Evolutionary conservation across 2,797 vertebrate genomes (phyloP).

Genomic region (Argentina silus): DNA sequence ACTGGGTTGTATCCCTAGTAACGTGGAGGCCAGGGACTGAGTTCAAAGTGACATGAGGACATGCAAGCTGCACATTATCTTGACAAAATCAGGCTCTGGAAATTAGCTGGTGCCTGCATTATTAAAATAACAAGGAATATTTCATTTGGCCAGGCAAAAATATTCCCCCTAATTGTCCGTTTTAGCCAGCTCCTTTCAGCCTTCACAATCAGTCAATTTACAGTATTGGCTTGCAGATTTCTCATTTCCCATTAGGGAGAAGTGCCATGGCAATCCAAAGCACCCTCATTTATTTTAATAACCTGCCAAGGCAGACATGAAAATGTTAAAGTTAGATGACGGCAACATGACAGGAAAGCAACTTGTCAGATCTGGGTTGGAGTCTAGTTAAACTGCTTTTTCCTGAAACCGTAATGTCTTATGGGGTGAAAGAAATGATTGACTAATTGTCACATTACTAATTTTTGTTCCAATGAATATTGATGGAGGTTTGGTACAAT

Average conservation of each 20-base stretch:
- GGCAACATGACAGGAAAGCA: slow-evolving; percentile 90
- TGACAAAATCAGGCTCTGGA: slow-evolving; percentile 92
- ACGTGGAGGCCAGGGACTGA: slow-evolving; percentile 72
- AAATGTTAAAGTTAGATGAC: slow-evolving; percentile 93
- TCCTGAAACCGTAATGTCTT: slow-evolving; percentile 68
- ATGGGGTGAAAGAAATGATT: slow-evolving; percentile 62
- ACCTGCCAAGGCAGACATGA: slow-evolving; percentile 97
- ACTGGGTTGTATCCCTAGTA: slow-evolving; percentile 49
- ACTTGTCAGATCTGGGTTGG: slow-evolving; percentile 90
- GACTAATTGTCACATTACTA: slow-evolving; percentile 87
- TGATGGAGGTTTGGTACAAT: slow-evolving; percentile 61
- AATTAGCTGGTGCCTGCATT: slow-evolving; percentile 95
- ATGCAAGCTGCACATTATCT: slow-evolving; percentile 91
- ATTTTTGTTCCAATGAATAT: slow-evolving; percentile 84
- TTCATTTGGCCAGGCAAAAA: slow-evolving; percentile 90
- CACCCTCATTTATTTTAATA: slow-evolving; percentile 99
- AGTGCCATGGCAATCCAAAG: slow-evolving; percentile 83
- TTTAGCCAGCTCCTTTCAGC: slow-evolving; percentile 92
- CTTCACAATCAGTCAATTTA: slow-evolving; percentile 91
- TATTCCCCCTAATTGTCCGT: slow-evolving; percentile 88
- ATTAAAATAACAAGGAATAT: slow-evolving; percentile 99
- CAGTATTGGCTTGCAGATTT: slow-evolving; percentile 85
- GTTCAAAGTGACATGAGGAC: slow-evolving; percentile 96
- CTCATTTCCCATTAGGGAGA: slow-evolving; percentile 88
- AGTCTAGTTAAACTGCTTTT: slow-evolving; percentile 86